Evolutionary conservation across 2,113 vertebrate genomes (phyloP).

Genomic region (Hystrix cristata): DNA sequence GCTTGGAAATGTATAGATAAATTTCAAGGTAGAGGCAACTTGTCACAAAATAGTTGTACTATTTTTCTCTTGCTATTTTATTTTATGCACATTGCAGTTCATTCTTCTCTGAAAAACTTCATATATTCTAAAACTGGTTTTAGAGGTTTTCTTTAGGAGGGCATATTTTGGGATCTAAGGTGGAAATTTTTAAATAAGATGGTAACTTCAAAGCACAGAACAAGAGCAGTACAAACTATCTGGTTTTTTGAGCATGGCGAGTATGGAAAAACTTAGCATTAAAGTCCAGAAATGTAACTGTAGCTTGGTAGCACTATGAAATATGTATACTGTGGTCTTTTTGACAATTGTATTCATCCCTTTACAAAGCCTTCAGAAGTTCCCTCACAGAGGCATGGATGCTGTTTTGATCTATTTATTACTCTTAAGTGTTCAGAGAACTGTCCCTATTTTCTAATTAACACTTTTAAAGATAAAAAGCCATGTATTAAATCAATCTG

Average conservation of each 20-base stretch:
- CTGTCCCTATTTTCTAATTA: slow-evolving; percentile 99
- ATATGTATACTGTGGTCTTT: slow-evolving; percentile 93
- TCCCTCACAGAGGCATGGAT: slow-evolving; percentile 92
- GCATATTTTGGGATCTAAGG: background rate
- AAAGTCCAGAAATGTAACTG: slow-evolving; percentile 91
- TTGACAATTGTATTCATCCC: slow-evolving; percentile 93
- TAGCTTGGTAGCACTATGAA: slow-evolving; percentile 91
- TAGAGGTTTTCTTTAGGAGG: slow-evolving; percentile 54
- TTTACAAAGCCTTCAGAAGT: slow-evolving; percentile 93
- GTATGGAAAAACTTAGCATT: slow-evolving; percentile 87
- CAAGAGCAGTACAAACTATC: slow-evolving; percentile 79
- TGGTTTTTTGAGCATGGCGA: slow-evolving; percentile 71
- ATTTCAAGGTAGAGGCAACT: slow-evolving; percentile 16
- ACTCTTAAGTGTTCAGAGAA: slow-evolving; percentile 94
- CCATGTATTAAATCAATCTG: slow-evolving; percentile 99
- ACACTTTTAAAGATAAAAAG: slow-evolving; percentile 99
- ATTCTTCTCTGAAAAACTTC: background rate
- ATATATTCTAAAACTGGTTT: background rate
- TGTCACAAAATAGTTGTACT: background rate
- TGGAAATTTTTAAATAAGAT: slow-evolving; percentile 50
- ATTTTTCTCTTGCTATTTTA: slow-evolving; percentile 41
- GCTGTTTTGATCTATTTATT: slow-evolving; percentile 94
- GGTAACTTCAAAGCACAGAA: slow-evolving; percentile 28
- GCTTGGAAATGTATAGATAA: background rate
- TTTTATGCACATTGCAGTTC: background rate